Percentiles rank a stretch among this genome's conserved stretches.
phyloP scores from a whole-genome alignment of 2,113 vertebrate species.

The human region GRCh38 chr5:158678001-158678500 shows the following conservation, averaged over 20 bases:
- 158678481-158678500: not conserved
- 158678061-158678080: not conserved
- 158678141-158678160: not conserved
- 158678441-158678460: not conserved
- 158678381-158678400: not conserved
- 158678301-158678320: not conserved
- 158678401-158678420: not conserved
- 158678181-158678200: not conserved
- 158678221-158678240: not conserved
- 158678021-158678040: not conserved
- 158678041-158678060: not conserved
- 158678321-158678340: constrained; percentile 16
- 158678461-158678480: not conserved
- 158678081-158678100: not conserved
- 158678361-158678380: constrained; percentile 15
- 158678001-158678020: not conserved
- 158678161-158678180: not conserved
- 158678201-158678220: not conserved
- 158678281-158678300: not conserved
- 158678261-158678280: not conserved
- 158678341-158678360: not conserved
- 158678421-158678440: not conserved
- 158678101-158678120: not conserved
- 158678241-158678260: not conserved
- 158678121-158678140: rapidly evolving